Evolutionary conservation across 2,888 invertebrate genomes (phyloP), one percentile per base, ranked within the genome.

Genomic region (Dysmachus trigonus): DNA sequence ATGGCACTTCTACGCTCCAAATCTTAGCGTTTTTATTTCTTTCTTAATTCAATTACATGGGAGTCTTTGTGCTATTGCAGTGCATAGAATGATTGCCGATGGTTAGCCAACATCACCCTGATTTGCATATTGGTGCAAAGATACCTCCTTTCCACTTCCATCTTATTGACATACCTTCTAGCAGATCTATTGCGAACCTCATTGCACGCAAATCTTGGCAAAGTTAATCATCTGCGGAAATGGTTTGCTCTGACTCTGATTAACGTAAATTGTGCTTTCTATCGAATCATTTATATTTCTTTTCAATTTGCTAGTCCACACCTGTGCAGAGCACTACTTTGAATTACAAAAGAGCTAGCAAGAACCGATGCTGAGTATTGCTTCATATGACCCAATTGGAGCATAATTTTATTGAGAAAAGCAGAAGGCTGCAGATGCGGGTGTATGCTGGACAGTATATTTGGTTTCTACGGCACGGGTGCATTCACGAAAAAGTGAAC

Each of bases 181-280:
- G 22, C 22, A 27, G 22, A 22, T 27, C 10, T 27, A 27, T 18
- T 62, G 62, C 10, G 22, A 22, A 62, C 62, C 62, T 22, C 62
- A 18, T 22, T 62, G 62, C 62, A 62, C 62, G 62, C 62, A 62
- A 62, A 62, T 22, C 62, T 62, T 62, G 62, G 62, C 62, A 22
- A 62, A 62, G 62, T 62, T 62, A 62, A 62, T 62, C 62, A 62
- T 62, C 62, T 27, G 62, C 27, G 8, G 62, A 62, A 62, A 62
- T 27, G 62, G 22, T 62, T 10, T 62, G 22, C 33, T 73, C 35
- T n/a, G 73, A n/a, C 35, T 73, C 73, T 31, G 73, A 73, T 73
- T 73, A 73, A 31, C 35, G 73, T 73, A 73, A 73, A 73, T 73
- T 73, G 31, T 73, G 73, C 73, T 73, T 73, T 73, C 73, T 31